Conservation (phyloP, 2,113 vertebrate species). For the Cynocephalus volans region DNA sequence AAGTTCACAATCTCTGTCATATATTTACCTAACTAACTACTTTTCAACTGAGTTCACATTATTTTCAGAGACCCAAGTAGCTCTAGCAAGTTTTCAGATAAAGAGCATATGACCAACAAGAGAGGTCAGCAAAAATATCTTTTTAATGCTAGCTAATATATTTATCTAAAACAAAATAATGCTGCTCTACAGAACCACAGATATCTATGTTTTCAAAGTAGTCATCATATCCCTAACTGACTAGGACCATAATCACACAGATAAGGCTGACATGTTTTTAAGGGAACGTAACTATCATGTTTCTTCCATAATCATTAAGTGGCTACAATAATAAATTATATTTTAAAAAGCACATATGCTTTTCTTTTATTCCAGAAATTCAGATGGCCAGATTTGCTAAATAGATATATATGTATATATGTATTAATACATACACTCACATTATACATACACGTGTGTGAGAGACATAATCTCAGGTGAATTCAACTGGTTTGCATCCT, state of each 20-base stretch:
- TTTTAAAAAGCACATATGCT: not conserved
- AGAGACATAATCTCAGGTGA: not conserved
- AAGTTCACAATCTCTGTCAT: not conserved
- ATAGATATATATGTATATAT: not conserved
- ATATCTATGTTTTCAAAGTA: not conserved
- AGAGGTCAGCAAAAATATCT: not conserved
- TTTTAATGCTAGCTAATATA: not conserved
- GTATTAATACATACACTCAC: not conserved
- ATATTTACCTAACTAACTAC: not conserved
- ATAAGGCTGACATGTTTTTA: not conserved
- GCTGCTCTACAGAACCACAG: not conserved
- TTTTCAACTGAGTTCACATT: not conserved
- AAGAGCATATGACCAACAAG: not conserved
- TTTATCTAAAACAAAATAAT: conserved; percentile 35
- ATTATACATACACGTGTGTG: no score
- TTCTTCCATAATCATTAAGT: not conserved
- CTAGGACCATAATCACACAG: not conserved
- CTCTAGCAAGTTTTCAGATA: not conserved
- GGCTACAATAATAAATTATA: not conserved
- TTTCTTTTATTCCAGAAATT: not conserved
- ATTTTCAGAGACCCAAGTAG: not conserved
- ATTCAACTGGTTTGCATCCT: not conserved
- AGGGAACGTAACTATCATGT: not conserved
- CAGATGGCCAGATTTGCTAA: not conserved
- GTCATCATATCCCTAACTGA: not conserved